phyloP scores from a whole-genome alignment of 1,140 invertebrate species.

The Panonychus citri region DNA sequence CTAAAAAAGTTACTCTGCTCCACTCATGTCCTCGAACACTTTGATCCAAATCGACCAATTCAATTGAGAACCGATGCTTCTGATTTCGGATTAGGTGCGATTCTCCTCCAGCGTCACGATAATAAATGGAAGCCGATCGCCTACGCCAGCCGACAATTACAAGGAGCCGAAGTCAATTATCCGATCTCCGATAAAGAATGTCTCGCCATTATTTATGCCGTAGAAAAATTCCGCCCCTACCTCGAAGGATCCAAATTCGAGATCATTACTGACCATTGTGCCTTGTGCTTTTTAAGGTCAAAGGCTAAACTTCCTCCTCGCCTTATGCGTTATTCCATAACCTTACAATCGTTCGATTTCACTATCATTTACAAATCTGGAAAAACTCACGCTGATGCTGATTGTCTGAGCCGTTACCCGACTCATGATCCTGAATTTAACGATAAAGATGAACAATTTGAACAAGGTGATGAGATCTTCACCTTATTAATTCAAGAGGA shows the following conservation, averaged over 20 bases:
- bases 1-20: conserved; percentile 20
- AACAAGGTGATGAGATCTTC: background rate
- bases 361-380: conserved; percentile 10
- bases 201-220: conserved; percentile 14
- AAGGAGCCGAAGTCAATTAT: conserved; percentile 10
- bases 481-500: too few relatives aligned
- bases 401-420: conserved; percentile 4
- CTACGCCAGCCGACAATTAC: conserved; percentile 11
- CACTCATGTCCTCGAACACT: conserved; percentile 5
- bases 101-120: conserved; percentile 5
- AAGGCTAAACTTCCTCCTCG: conserved; percentile 2
- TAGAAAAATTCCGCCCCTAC: conserved; percentile 15
- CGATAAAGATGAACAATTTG: background rate
- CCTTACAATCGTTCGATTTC: conserved; percentile 12
- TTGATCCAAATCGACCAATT: background rate
- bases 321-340: conserved; percentile 13
- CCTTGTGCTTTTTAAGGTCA: background rate
- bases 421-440: background rate
- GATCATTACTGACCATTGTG: conserved; percentile 16
- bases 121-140: conserved; percentile 2
- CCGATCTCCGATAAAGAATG: conserved; percentile 13
- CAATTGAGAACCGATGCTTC: conserved; percentile 12
- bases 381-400: conserved; percentile 6
- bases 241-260: conserved; percentile 17
- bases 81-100: conserved; percentile 9